Conservation (phyloP, 2,888 invertebrate species). For the Pandemis heparana region DNA sequence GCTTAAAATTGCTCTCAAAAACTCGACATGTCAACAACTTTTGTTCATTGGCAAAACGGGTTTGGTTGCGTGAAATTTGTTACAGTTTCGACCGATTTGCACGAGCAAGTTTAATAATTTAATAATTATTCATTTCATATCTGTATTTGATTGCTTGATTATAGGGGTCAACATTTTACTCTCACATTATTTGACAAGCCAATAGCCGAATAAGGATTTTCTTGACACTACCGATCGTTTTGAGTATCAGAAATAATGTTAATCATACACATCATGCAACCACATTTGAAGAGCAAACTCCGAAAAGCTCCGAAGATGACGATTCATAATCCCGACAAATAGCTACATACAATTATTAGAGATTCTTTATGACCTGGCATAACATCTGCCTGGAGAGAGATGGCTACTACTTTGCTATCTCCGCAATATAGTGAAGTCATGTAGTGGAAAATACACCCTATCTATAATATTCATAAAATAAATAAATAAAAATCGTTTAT, state of each 20-base stretch:
- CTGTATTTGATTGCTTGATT: not conserved
- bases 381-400: no score
- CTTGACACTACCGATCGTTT: not conserved
- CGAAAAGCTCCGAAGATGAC: no score
- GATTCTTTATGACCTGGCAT: no score
- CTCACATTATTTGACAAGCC: not conserved
- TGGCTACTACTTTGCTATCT: no score
- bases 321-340: no score
- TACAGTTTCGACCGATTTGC: constrained; percentile 44
- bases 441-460: no score
- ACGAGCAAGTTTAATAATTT: constrained; percentile 26
- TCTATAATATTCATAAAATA: no score
- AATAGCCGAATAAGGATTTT: not conserved
- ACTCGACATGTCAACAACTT: constrained; percentile 39
- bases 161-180: constrained; percentile 2
- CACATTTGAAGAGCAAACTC: no score
- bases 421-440: no score
- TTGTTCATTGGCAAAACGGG: constrained; percentile 40
- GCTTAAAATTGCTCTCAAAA: constrained; percentile 41
- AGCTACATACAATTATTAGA: no score
- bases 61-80: constrained; percentile 43
- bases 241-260: not conserved
- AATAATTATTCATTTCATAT: constrained; percentile 24
- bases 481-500: no score
- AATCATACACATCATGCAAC: not conserved